Base-by-base conservation (phyloP, 2,888 invertebrate species). In the Protodeltote pygarga region DNA sequence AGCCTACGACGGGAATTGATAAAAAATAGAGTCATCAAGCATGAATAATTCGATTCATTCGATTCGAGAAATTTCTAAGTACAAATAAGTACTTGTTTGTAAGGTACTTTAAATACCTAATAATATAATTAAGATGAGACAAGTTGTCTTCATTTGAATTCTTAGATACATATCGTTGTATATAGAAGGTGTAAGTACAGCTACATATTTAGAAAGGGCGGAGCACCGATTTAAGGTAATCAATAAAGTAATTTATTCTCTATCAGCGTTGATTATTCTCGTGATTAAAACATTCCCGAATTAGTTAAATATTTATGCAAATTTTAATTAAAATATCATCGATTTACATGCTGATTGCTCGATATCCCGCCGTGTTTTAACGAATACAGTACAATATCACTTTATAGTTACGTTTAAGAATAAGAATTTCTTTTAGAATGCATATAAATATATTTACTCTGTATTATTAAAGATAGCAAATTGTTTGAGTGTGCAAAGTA, bases 271-370 rank as follows among this genome's bases (percentile, higher is more conserved):
- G 40, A 63, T 47, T 53, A 41, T 10, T 34, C 23, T 37, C 28
- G 24, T 34, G 48, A 65, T 65, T 45, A 52, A 57, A 60, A 51
- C 47, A 60, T 64, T 60, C 29, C 37, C 23, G 34, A 64, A 64
- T 57, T 45, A 52, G 37, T 50, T 29, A 33, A 52, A 48, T 58
- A 50, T 53, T 34, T 61, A 65, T 66, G 68, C 65, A 61, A 61
- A 61, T 61, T 46, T 48, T 41, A 50, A 64, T 53, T 42, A 52
- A 52, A 57, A 34, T 44, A 52, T 57, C 28, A 46, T 44, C 35
- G 29, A 42, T 55, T 55, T 55, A 45, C 24, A 41, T 29, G 28
- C 44, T 59, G 41, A 66, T 67, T 67, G 24, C 13, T 35, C 21
- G 48, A 45, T 11, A 38, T 39, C 68, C 64, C 44, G 48, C 15